phyloP scores from a whole-genome alignment of 2,797 vertebrate species.

The Tinamus major region DNA sequence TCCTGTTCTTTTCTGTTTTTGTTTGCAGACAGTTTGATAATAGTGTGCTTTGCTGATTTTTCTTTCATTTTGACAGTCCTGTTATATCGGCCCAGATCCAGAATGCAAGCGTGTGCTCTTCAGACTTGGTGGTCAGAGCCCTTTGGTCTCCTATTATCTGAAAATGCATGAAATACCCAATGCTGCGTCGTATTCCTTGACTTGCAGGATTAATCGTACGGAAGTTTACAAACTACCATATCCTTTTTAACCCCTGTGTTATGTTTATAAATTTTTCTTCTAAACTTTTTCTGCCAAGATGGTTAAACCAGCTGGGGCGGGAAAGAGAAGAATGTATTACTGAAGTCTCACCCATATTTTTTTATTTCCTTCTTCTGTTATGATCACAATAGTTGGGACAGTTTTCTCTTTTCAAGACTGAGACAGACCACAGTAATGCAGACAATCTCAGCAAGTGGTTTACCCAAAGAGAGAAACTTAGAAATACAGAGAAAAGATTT shows the following conservation, averaged over 20 bases:
- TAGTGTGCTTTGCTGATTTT: background rate
- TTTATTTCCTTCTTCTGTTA: conserved; percentile 65
- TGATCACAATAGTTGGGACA: conserved; percentile 55
- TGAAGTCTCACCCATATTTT: conserved; percentile 43
- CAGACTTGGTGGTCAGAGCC: conserved; percentile 65
- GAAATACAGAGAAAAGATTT: conserved; percentile 19
- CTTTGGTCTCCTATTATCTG: conserved; percentile 69
- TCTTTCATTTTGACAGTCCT: conserved; percentile 60
- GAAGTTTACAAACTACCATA: conserved; percentile 63
- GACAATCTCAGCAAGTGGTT: conserved; percentile 67
- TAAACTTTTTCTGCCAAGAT: conserved; percentile 32
- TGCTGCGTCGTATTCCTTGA: background rate
- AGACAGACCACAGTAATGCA: conserved; percentile 72
- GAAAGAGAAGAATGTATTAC: conserved; percentile 41
- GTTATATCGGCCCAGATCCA: conserved; percentile 47
- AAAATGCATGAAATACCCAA: conserved; percentile 18
- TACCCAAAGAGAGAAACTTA: conserved; percentile 50
- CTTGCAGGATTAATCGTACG: conserved; percentile 39
- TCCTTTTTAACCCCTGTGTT: conserved; percentile 59
- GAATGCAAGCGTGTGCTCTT: conserved; percentile 63
- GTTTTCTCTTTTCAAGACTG: conserved; percentile 67
- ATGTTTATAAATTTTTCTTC: conserved; percentile 45
- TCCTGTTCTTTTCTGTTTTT: background rate
- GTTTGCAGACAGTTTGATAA: background rate
- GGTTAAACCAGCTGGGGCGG: conserved; percentile 24